Evolutionary conservation across 2,113 vertebrate genomes (phyloP).

Genomic region (Pomatostomus ruficeps): DNA sequence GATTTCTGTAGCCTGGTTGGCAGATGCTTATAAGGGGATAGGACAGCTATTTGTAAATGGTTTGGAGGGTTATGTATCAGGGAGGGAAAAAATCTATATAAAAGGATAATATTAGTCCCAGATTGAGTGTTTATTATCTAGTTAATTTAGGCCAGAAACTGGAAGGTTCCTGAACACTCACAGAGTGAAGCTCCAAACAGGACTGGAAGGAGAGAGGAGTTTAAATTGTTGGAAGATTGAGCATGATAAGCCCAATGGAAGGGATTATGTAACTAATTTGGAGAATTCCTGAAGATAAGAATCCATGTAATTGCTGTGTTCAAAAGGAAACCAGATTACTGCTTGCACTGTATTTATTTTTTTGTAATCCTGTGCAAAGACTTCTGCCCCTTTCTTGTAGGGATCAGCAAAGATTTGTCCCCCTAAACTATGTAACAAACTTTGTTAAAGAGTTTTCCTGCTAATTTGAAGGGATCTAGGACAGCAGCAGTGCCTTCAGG

Average conservation of each 20-base stretch:
- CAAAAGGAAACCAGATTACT: conserved; percentile 32
- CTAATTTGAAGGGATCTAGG: background rate
- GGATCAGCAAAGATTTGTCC: background rate
- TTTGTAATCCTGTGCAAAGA: conserved; percentile 14
- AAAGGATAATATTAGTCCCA: background rate
- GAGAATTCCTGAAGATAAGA: conserved; percentile 43
- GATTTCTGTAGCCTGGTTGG: background rate
- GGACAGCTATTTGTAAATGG: background rate
- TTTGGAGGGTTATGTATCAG: background rate
- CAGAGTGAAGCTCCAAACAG: background rate
- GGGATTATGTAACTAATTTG: conserved; percentile 23
- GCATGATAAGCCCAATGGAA: background rate
- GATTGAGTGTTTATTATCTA: background rate
- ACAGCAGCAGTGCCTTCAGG: background rate
- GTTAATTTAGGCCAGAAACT: background rate
- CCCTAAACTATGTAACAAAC: background rate
- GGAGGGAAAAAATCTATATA: background rate
- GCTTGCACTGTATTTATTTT: conserved; percentile 29
- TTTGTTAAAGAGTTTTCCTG: background rate
- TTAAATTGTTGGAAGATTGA: background rate
- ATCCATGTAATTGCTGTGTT: conserved; percentile 8
- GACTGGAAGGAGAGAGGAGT: background rate
- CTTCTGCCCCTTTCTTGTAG: conserved; percentile 2
- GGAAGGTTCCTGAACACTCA: background rate
- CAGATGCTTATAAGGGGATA: background rate